Evolutionary conservation across 2,888 invertebrate genomes (phyloP), one percentile per base, ranked within the genome.

Genomic region (Protodeltote pygarga): DNA sequence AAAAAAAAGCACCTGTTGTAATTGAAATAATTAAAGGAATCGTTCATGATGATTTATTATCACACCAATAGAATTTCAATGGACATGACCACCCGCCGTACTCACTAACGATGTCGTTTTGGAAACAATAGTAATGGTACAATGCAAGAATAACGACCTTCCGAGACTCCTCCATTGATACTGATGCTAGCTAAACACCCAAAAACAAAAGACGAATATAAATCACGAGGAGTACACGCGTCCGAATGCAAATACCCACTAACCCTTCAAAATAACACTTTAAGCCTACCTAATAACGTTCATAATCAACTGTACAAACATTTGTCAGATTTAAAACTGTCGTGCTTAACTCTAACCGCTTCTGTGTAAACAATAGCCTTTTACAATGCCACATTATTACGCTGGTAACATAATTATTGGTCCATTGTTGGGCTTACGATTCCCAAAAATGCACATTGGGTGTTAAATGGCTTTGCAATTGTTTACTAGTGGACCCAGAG

Each of bases 201-300:
- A 90, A 90, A 91, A 92, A 91, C 91, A 90, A 92, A 88, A 89
- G 89, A 85, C 70, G 81, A 74, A 77, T 84, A 90, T 91, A 92
- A 92, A 92, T 92, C 90, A 91, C 85, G 66, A 34, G 77, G 69
- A 73, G 69, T 76, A 78, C 75, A 83, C 80, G 80, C 79, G 75
- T 81, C 74, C 61, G 62, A 77, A 81, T 80, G 74, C 78, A 76
- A 81, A 65, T 71, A 75, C 70, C 50, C 21, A 16, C 13, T 13
- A 15, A 48, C 35, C 35, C 46, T 47, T 45, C 16, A 39, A 59
- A 75, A 71, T 55, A 73, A 47, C 42, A 61, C 77, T 65, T 32
- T 77, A 78, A 29, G 2, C 6, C 49, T 4, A 46, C 29, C 47
- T 33, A 53, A 52, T 78, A 79, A 57, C 61, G 71, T 41, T 9